Conservation (phyloP, 2,797 vertebrate species). For the Mycteria americana region DNA sequence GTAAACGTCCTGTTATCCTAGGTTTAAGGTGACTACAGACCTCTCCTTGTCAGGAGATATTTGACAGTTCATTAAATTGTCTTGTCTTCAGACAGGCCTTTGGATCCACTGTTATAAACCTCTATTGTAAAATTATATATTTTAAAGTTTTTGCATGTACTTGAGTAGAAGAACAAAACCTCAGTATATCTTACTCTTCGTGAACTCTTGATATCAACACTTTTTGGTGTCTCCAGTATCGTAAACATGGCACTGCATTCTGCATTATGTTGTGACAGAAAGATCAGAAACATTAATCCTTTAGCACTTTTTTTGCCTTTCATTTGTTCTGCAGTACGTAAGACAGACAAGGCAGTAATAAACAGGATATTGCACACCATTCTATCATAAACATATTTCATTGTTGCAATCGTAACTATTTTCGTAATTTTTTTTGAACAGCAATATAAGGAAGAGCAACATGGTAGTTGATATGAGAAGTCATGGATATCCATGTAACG, state of each 20-base stretch:
- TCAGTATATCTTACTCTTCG: background rate
- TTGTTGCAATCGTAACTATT: background rate
- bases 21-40: background rate
- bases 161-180: background rate
- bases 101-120: background rate
- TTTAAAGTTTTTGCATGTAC: background rate
- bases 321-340: accelerated
- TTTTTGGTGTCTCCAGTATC: background rate
- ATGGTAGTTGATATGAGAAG: background rate
- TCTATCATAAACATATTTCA: background rate
- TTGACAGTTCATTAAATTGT: background rate
- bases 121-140: background rate
- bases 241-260: background rate
- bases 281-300: background rate
- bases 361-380: background rate
- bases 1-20: background rate
- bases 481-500: background rate
- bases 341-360: background rate
- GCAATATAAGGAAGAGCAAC: background rate
- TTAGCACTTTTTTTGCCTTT: background rate
- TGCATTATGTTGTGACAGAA: background rate
- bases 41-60: background rate
- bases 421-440: background rate
- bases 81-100: background rate
- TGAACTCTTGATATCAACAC: background rate